These are phyloP conservation scores for Tethya wilhelma DNA, from an alignment of 37 sponge, comb jelly and placozoan genomes.

Conservation along the genomic window DNA sequence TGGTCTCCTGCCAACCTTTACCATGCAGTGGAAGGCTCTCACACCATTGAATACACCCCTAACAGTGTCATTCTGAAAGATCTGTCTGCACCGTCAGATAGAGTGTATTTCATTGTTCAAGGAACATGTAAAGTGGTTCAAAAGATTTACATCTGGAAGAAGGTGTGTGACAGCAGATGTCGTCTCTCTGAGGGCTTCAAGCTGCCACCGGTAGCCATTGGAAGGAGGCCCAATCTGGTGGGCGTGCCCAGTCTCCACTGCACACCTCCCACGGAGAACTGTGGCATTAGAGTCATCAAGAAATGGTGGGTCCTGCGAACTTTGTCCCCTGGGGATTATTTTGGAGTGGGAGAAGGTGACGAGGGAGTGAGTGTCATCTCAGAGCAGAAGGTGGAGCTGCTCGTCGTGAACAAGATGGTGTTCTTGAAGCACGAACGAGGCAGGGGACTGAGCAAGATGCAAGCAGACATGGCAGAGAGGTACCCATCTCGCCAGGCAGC, in stretches of 20 bases:
- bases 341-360: conserved; percentile 83
- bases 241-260: background rate
- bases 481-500: conserved; percentile 41
- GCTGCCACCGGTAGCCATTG: background rate
- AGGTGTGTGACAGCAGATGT: background rate
- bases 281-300: background rate
- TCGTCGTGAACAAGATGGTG: conserved; percentile 43
- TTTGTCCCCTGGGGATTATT: conserved; percentile 74
- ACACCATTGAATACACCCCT: conserved; percentile 43
- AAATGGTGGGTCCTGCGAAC: conserved; percentile 65
- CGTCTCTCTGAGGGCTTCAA: background rate
- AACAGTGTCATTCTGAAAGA: conserved; percentile 69
- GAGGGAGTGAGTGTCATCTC: conserved; percentile 34
- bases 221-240: background rate
- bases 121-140: conserved; percentile 72
- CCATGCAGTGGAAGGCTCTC: conserved; percentile 52
- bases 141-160: conserved; percentile 36
- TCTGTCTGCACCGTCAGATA: conserved; percentile 30
- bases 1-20: conserved; percentile 31
- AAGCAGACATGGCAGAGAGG: conserved; percentile 16
- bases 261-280: no score
- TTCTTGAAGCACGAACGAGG: conserved; percentile 55
- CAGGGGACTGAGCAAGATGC: conserved; percentile 14
- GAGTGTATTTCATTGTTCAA: conserved; percentile 50
- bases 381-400: conserved; percentile 44